phyloP scores from a whole-genome alignment of 2,113 vertebrate species.

The Pseudopodoces humilis region DNA sequence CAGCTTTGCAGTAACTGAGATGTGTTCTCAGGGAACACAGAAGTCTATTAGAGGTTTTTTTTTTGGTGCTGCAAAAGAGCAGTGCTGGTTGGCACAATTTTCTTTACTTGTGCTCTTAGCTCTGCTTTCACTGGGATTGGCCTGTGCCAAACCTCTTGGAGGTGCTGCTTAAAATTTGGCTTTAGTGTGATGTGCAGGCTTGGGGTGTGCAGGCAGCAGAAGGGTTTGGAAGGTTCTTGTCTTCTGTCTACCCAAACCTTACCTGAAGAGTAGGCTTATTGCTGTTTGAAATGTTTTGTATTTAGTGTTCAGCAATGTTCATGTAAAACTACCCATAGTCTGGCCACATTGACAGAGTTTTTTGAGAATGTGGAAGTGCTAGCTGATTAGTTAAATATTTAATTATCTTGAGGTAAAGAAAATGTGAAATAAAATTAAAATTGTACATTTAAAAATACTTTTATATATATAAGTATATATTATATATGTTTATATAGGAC shows the following conservation, averaged over 20 bases:
- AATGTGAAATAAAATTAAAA: not conserved
- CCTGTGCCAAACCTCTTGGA: not conserved
- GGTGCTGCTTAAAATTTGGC: not conserved
- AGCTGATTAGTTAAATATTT: not conserved
- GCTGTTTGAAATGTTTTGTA: not conserved
- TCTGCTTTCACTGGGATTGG: not conserved
- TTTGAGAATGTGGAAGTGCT: not conserved
- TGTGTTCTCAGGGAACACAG: not conserved
- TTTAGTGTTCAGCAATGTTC: not conserved
- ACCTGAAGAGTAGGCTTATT: not conserved
- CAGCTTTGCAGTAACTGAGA: not conserved
- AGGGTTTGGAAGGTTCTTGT: not conserved
- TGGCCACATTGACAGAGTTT: not conserved
- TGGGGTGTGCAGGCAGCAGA: not conserved
- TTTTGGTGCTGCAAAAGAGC: not conserved
- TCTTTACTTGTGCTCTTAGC: not conserved
- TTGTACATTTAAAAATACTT: not conserved
- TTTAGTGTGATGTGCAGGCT: not conserved
- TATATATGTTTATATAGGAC: not conserved
- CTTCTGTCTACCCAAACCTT: not conserved
- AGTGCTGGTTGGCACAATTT: not conserved
- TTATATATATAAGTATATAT: accelerated
- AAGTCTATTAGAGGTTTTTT: not conserved
- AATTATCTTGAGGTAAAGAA: not conserved
- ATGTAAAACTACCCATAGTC: not conserved